These are phyloP conservation scores for Sebastes trivittatus DNA, from an alignment of 2,797 vertebrate species.

Conservation along the genomic window DNA sequence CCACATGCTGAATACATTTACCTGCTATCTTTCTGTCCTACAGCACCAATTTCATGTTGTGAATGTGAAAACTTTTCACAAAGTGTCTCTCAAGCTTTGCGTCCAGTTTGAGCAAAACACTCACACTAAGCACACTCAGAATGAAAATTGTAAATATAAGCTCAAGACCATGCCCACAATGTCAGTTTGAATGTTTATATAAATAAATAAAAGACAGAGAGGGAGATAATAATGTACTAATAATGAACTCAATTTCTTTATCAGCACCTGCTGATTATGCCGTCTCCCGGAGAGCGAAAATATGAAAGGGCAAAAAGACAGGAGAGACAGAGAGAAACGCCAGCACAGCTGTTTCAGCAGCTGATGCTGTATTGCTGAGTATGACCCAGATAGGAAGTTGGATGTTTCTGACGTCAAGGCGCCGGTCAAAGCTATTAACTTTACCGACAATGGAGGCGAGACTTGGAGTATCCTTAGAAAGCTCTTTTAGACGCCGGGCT, in stretches of 20 bases:
- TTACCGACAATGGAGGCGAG: slow-evolving; percentile 45
- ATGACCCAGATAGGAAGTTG: slow-evolving; percentile 44
- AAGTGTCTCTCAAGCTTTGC: not conserved
- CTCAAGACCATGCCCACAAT: not conserved
- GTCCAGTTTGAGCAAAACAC: not conserved
- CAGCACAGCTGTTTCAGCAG: slow-evolving; percentile 39
- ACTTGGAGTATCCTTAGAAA: slow-evolving; percentile 13
- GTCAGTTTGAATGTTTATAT: not conserved
- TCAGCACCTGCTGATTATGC: slow-evolving; percentile 40
- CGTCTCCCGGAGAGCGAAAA: slow-evolving; percentile 1
- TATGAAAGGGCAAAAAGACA: slow-evolving; percentile 21
- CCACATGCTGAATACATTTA: slow-evolving; percentile 30
- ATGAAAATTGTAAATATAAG: not conserved
- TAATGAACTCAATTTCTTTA: slow-evolving; percentile 11
- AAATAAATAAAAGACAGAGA: slow-evolving; percentile 1
- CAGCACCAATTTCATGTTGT: not conserved
- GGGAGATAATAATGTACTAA: slow-evolving; percentile 5
- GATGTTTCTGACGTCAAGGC: slow-evolving; percentile 32
- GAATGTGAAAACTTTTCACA: not conserved
- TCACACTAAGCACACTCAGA: not conserved
- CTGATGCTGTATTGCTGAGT: slow-evolving; percentile 31
- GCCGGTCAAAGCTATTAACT: slow-evolving; percentile 64
- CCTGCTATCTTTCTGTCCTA: not conserved
- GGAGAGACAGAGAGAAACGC: slow-evolving; percentile 34
- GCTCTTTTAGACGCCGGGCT: not conserved